phyloP scores from a whole-genome alignment of 2,113 vertebrate species.

The Entelurus aequoreus region DNA sequence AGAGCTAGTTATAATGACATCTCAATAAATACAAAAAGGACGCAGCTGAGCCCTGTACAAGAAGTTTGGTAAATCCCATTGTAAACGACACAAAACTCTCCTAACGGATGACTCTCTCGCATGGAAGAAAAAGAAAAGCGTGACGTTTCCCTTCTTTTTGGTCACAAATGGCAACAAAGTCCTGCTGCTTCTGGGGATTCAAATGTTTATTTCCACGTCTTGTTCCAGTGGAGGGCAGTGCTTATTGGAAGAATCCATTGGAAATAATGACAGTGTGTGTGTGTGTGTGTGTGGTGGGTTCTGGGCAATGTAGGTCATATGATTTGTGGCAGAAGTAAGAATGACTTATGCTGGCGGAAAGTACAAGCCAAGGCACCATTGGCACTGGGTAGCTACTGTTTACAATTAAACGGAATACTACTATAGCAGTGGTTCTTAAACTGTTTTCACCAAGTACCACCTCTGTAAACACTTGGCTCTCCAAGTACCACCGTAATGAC shows the following conservation, averaged over 20 bases:
- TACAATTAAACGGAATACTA: too few relatives aligned
- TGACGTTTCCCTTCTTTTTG: not conserved
- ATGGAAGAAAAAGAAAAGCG: not conserved
- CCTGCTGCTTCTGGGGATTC: conserved; percentile 9
- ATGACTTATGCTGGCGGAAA: conserved; percentile 28
- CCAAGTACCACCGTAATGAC: too few relatives aligned
- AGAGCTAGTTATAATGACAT: conserved; percentile 24
- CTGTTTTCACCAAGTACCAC: too few relatives aligned
- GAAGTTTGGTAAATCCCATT: not conserved
- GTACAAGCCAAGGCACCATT: conserved; percentile 6
- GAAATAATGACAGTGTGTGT: conserved; percentile 47
- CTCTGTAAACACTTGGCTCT: too few relatives aligned
- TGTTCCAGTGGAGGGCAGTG: conserved; percentile 47
- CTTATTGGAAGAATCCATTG: conserved; percentile 40
- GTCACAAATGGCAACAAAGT: conserved; percentile 14
- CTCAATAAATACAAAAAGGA: conserved; percentile 15
- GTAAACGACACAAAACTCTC: not conserved
- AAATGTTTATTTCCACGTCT: conserved; percentile 46
- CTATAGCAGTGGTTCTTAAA: too few relatives aligned
- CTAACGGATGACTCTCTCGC: too few relatives aligned
- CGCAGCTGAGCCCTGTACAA: conserved; percentile 56
- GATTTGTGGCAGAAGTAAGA: conserved; percentile 24
- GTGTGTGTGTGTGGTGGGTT: conserved; percentile 14
- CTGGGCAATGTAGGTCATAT: conserved; percentile 20
- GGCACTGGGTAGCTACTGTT: not conserved